Conservation (phyloP, 2,888 invertebrate species). For the Sthenelais limicola region DNA sequence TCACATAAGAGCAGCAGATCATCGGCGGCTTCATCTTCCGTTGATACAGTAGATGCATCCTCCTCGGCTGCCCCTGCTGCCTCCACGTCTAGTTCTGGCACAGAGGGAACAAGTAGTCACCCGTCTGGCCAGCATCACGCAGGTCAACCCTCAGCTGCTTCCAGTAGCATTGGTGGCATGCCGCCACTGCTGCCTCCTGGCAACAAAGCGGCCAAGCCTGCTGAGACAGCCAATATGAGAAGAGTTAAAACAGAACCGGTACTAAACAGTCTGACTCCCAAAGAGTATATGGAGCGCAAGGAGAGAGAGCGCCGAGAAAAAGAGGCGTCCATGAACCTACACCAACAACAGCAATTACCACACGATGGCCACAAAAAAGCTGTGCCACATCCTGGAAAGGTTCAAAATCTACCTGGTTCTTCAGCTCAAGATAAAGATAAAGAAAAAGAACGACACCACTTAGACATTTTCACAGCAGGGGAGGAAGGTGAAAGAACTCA, state of each 20-base stretch:
- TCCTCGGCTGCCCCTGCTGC: no score
- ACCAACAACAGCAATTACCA: neutral
- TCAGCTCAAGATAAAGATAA: neutral
- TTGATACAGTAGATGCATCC: no score
- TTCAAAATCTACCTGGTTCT: neutral
- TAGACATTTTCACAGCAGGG: constrained; percentile 14
- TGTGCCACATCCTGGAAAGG: neutral
- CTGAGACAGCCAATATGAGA: constrained; percentile 11
- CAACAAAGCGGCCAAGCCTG: neutral
- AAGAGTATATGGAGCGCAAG: constrained; percentile 43
- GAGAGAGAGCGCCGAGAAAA: constrained; percentile 22
- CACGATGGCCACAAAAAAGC: neutral
- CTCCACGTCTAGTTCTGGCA: no score
- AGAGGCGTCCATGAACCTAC: neutral
- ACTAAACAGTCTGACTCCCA: constrained; percentile 32
- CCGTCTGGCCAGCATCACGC: no score
- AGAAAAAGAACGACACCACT: constrained; percentile 13
- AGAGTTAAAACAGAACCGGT: constrained; percentile 44
- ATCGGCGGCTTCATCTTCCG: no score
- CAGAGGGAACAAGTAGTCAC: no score
- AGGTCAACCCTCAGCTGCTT: neutral
- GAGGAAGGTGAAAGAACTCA: neutral
- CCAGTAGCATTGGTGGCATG: neutral
- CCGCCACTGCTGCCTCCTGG: neutral
- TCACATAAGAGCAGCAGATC: neutral